phyloP scores from a whole-genome alignment of 2,888 invertebrate species.

The Drosophila mayaguana region DNA sequence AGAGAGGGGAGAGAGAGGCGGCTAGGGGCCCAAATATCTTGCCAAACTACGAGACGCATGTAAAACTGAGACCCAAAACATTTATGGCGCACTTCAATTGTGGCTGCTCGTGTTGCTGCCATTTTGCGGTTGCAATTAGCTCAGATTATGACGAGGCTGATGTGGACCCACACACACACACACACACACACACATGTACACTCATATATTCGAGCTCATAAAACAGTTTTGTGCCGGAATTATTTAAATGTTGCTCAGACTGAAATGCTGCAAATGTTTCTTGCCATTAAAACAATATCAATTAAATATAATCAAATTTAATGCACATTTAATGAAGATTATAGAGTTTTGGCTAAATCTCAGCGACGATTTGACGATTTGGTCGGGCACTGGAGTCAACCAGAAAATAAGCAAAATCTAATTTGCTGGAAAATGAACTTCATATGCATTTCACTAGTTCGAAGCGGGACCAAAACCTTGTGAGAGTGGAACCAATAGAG shows the following conservation, averaged over 20 bases:
- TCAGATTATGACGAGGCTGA: slow-evolving; percentile 19
- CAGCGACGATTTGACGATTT: neutral
- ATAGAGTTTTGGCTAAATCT: neutral
- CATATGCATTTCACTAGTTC: too few species aligned
- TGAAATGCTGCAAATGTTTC: slow-evolving; percentile 18
- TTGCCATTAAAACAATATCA: slow-evolving; percentile 10
- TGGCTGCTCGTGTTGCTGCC: slow-evolving; percentile 21
- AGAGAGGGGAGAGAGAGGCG: too few species aligned
- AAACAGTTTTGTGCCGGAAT: slow-evolving; percentile 18
- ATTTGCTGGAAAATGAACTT: too few species aligned
- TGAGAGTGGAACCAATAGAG: too few species aligned
- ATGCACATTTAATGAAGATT: neutral
- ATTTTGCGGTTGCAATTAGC: slow-evolving; percentile 30
- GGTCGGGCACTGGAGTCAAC: neutral
- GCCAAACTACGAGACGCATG: slow-evolving; percentile 17
- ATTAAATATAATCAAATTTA: slow-evolving; percentile 6
- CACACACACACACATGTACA: neutral
- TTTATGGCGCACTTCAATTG: slow-evolving; percentile 42
- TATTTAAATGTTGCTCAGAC: slow-evolving; percentile 1
- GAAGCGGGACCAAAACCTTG: too few species aligned
- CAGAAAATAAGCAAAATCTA: neutral
- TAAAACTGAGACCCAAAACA: slow-evolving; percentile 47
- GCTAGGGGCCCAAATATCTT: slow-evolving; percentile 22
- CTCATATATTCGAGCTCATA: neutral
- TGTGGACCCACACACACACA: neutral